Conservation (phyloP, 1,140 invertebrate genomes). For the Macrostomum lignano region DNA sequence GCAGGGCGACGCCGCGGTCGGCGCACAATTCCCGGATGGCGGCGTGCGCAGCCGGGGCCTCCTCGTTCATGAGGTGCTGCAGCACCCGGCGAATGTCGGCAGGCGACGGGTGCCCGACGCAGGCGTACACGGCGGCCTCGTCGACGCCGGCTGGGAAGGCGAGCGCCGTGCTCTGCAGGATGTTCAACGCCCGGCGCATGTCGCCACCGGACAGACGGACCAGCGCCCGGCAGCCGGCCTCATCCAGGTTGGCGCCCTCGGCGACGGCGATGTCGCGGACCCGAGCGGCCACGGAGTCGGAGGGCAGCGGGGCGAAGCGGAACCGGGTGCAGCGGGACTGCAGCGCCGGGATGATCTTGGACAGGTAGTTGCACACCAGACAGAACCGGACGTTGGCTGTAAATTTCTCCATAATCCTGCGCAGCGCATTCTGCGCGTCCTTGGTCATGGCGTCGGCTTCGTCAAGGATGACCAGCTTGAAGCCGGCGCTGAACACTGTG, state of each 20-base stretch:
- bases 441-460: slow-evolving; percentile 99
- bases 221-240: slow-evolving; percentile 64
- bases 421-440: slow-evolving; percentile 88
- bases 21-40: too few relatives aligned
- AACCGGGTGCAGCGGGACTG: slow-evolving; percentile 91
- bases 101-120: too few relatives aligned
- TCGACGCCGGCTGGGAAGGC: too few relatives aligned
- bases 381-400: slow-evolving; percentile 93
- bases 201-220: slow-evolving; percentile 70
- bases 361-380: slow-evolving; percentile 90
- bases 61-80: too few relatives aligned
- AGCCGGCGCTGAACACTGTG: slow-evolving; percentile 51
- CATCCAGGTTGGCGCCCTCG: slow-evolving; percentile 60
- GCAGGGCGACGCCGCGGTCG: too few relatives aligned
- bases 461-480: slow-evolving; percentile 81
- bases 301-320: slow-evolving; percentile 59
- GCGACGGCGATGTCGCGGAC: slow-evolving; percentile 50
- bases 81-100: too few relatives aligned
- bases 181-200: slow-evolving; percentile 85
- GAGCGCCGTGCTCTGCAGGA: slow-evolving; percentile 34
- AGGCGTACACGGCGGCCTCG: too few relatives aligned
- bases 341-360: slow-evolving; percentile 86
- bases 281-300: slow-evolving; percentile 57
- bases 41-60: too few relatives aligned
- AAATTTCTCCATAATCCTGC: slow-evolving; percentile 92